These are phyloP conservation scores for Hemiprocne comata DNA, from an alignment of 2,113 vertebrate species.

Conservation along the genomic window DNA sequence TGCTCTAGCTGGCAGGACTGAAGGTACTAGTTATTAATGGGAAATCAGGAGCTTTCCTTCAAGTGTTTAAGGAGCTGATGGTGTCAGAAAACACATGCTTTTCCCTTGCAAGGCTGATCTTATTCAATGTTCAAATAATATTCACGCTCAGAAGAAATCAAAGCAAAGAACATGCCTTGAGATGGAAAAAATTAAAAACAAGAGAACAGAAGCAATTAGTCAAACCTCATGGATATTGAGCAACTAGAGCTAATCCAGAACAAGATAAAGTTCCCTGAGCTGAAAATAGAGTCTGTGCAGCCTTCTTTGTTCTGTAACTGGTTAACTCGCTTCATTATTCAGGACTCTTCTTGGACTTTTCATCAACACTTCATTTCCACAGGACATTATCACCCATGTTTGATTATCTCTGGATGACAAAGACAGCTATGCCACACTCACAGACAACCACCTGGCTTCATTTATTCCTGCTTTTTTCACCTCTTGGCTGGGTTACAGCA, in stretches of 20 bases:
- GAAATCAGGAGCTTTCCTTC: not conserved
- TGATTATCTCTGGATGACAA: not conserved
- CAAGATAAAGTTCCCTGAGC: not conserved
- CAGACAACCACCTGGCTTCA: not conserved
- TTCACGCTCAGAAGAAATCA: not conserved
- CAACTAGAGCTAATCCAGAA: not conserved
- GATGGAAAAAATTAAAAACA: not conserved
- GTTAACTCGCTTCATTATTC: not conserved
- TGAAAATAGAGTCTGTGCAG: not conserved
- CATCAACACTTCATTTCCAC: not conserved
- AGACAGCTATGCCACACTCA: not conserved
- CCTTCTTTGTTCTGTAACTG: not conserved
- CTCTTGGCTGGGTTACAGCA: not conserved
- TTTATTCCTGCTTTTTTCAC: not conserved
- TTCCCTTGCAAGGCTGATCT: not conserved
- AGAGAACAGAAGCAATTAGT: not conserved
- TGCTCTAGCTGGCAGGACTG: not conserved
- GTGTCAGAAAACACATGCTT: not conserved
- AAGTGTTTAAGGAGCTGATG: not conserved
- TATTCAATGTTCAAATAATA: not conserved
- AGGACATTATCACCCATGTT: not conserved
- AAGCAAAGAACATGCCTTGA: not conserved
- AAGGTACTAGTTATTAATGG: not conserved
- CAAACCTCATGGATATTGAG: not conserved
- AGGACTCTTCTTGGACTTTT: not conserved